Percentiles rank a stretch among this genome's conserved stretches.
These are phyloP conservation scores for Drosophila willistoni DNA, from an alignment of 1,140 invertebrate species.

Conservation along the genomic window DNA sequence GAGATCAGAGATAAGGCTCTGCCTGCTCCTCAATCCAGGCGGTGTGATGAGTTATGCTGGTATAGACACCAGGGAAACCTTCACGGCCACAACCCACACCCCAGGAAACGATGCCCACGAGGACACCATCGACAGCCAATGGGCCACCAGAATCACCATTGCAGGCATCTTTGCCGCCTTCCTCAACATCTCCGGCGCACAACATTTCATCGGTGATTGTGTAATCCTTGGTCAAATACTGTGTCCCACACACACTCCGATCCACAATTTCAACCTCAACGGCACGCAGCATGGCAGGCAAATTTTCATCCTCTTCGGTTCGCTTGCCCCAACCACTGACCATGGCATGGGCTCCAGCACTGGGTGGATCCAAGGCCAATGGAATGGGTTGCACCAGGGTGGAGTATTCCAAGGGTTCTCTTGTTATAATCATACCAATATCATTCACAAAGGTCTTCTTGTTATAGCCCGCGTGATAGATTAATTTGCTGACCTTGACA, in stretches of 20 bases:
- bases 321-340: constrained; percentile 84
- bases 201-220: constrained; percentile 87
- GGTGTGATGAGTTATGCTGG: constrained; percentile 56
- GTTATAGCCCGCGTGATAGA: constrained; percentile 62
- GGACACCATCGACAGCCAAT: constrained; percentile 52
- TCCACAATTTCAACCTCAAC: constrained; percentile 83
- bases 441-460: constrained; percentile 72
- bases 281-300: constrained; percentile 55
- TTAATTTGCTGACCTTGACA: constrained; percentile 59
- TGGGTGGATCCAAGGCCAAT: constrained; percentile 43
- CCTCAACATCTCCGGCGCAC: constrained; percentile 86
- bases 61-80: constrained; percentile 65
- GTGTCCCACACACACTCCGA: constrained; percentile 47
- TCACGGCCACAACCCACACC: constrained; percentile 64
- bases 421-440: constrained; percentile 73
- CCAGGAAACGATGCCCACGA: constrained; percentile 65
- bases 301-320: constrained; percentile 51
- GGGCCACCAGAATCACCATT: constrained; percentile 65
- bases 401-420: constrained; percentile 47
- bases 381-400: constrained; percentile 60
- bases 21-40: constrained; percentile 69
- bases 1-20: constrained; percentile 48
- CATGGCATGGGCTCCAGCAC: constrained; percentile 63
- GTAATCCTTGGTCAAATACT: constrained; percentile 66
- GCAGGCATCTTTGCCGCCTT: constrained; percentile 55